Evolutionary conservation across 2,113 vertebrate species (phyloP).

Genomic region (Colinus virginianus): DNA sequence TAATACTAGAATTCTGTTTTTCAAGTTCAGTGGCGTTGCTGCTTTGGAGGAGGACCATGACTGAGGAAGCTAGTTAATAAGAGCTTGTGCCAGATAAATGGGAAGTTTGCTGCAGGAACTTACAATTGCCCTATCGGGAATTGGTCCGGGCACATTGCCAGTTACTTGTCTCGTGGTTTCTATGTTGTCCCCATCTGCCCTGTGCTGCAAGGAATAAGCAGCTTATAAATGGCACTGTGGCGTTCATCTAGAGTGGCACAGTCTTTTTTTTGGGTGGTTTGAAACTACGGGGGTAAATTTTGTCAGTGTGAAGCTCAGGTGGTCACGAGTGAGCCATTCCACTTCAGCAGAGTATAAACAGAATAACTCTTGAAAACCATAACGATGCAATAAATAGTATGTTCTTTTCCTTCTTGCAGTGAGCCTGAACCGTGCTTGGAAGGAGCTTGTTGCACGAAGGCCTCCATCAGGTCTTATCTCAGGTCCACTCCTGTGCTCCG

Average conservation of each 20-base stretch:
- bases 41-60: neutral
- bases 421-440: conserved; percentile 97
- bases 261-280: neutral
- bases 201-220: neutral
- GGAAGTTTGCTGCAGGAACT: neutral
- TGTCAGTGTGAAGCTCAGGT: neutral
- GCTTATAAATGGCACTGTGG: conserved; percentile 44
- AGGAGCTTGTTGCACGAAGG: conserved; percentile 89
- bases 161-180: neutral
- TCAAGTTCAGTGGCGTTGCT: neutral
- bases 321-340: neutral
- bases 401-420: conserved; percentile 77
- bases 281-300: neutral
- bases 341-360: neutral
- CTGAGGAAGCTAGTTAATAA: neutral
- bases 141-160: neutral
- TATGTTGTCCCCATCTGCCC: neutral
- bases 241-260: neutral
- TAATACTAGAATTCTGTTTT: neutral
- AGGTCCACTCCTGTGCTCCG: conserved; percentile 90
- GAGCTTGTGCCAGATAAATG: neutral
- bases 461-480: conserved; percentile 97
- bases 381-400: neutral
- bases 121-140: neutral
- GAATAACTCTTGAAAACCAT: neutral